Evolutionary conservation across 2,797 vertebrate species (phyloP), one percentile per base, ranked within the genome.

Genomic region (Paedocypris micromegethes): DNA sequence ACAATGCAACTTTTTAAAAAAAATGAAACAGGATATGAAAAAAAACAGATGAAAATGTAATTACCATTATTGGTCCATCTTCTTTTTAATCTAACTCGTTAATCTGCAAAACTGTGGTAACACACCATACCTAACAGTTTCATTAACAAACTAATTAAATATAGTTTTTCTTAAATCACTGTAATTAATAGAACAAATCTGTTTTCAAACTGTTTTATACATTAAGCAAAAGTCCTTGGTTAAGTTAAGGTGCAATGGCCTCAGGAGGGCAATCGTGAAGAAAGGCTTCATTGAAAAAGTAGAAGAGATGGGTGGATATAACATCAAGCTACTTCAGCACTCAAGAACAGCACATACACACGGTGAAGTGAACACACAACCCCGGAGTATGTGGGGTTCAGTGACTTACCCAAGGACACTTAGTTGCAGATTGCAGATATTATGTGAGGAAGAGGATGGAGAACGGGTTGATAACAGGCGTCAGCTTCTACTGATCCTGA

Each of bases 261-360:
- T 75, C 54, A 61, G n/a, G 75, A 23, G 55, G 23, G 9, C 44
- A 70, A 40, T 61, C 53, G 37, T 57, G 64, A 80, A 90, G 82
- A 90, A 90, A 86, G 73, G 82, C 70, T 2, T 77, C 61, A 82
- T 88, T 90, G 85, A 88, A 76, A 44, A 78, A 72, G 72, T 68
- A 66, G 9, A 77, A 73, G 66, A 51, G 69, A 55, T 37, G 45
- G 72, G 74, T n/a, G 52, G 23, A 42, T 46, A 44, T 76, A 54
- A 46, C 77, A 77, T 53, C 56, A 80, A 82, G 75, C 79, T 83
- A 79, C 82, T 72, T 57, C n/a, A 6, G 9, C 37, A 58, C 68
- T 88, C 74, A 88, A 86, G 82, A 85, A 82, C 74, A 68, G 72
- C 49, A n/a, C 83, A 83, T n/a, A n/a, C n/a, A n/a, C n/a, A n/a